phyloP scores from a whole-genome alignment of 2,113 vertebrate genomes.

The Crypturellus undulatus region DNA sequence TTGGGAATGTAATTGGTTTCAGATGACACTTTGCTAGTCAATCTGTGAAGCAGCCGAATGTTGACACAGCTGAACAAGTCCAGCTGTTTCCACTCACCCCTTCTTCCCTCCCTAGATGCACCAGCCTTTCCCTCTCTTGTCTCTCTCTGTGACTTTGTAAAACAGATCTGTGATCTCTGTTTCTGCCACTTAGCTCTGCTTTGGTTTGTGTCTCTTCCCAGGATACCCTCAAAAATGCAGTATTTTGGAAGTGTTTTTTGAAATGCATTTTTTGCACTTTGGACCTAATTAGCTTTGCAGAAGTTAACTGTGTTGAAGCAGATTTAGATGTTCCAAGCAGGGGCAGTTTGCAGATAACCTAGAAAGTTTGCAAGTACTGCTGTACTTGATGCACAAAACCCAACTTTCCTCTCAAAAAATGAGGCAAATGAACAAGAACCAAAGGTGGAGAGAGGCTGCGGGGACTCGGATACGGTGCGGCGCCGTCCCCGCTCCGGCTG shows the following conservation, averaged over 20 bases:
- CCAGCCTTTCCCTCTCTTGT: conserved; percentile 55
- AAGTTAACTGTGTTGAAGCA: background rate
- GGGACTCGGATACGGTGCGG: background rate
- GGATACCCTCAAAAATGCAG: background rate
- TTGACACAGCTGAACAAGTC: conserved; percentile 83
- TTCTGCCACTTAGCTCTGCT: conserved; percentile 42
- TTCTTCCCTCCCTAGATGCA: conserved; percentile 73
- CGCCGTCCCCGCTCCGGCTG: background rate
- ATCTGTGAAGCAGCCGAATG: conserved; percentile 79
- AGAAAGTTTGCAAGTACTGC: background rate
- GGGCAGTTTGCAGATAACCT: background rate
- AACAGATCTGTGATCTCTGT: conserved; percentile 37
- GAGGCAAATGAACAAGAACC: background rate
- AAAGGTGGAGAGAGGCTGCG: background rate
- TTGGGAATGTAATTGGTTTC: conserved; percentile 86
- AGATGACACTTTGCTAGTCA: conserved; percentile 85
- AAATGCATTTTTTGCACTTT: background rate
- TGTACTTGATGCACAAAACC: background rate
- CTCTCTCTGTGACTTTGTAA: conserved; percentile 71
- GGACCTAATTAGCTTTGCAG: background rate
- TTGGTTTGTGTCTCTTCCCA: background rate
- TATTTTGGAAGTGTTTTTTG: conserved; percentile 10
- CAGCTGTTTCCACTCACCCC: conserved; percentile 83
- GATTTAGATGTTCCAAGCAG: background rate
- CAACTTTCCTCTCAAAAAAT: background rate